phyloP scores from a whole-genome alignment of 2,797 vertebrate genomes.

The Cossypha heuglini region DNA sequence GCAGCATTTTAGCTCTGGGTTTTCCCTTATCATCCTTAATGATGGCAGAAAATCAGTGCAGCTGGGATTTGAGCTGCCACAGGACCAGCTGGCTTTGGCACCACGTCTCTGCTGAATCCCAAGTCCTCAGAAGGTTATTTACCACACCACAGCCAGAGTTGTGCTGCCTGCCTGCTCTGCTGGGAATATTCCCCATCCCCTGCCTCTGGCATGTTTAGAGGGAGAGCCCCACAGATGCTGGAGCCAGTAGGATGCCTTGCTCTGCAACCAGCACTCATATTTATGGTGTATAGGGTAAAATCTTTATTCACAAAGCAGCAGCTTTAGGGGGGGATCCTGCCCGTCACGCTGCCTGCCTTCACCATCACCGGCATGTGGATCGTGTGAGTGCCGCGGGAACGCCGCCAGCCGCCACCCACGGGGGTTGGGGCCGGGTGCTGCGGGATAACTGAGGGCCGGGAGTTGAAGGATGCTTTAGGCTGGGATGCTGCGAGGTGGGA shows the following conservation, averaged over 20 bases:
- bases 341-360: constrained; percentile 56
- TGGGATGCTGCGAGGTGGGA: neutral
- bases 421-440: neutral
- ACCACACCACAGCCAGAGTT: fast-evolving
- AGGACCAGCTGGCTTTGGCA: neutral
- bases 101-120: fast-evolving
- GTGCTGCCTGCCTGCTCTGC: neutral
- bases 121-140: neutral
- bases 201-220: neutral
- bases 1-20: neutral
- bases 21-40: neutral
- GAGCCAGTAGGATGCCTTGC: neutral
- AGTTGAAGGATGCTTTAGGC: neutral
- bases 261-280: neutral
- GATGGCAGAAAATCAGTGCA: neutral
- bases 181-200: neutral
- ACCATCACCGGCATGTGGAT: constrained; percentile 88
- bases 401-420: neutral
- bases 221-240: neutral
- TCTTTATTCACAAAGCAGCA: neutral
- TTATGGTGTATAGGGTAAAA: constrained; percentile 21
- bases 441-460: neutral
- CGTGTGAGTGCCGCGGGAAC: constrained; percentile 78
- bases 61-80: neutral
- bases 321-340: constrained; percentile 79